phyloP scores from a whole-genome alignment of 23 tunicate species.

The Styela clava region DNA sequence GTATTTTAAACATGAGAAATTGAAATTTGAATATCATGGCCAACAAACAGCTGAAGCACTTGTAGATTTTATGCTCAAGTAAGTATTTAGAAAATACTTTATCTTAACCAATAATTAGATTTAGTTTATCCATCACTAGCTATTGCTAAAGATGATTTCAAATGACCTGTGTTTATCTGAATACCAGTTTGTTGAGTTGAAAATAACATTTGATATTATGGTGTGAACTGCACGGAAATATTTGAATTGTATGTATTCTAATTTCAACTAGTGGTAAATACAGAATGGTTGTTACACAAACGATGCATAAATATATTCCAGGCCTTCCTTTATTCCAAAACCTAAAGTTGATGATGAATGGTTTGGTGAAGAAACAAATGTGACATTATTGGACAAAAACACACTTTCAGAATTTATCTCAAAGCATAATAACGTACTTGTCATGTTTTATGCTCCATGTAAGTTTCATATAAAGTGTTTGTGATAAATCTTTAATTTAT shows the following conservation, averaged over 20 bases:
- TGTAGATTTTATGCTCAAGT: slow-evolving; percentile 24
- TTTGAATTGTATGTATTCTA: too few relatives aligned
- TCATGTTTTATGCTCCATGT: slow-evolving; percentile 82
- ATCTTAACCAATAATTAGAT: neutral
- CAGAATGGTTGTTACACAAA: too few relatives aligned
- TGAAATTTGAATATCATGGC: slow-evolving; percentile 65
- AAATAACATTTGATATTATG: too few relatives aligned
- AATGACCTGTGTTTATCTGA: too few relatives aligned
- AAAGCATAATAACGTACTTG: slow-evolving; percentile 46
- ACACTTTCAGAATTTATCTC: slow-evolving; percentile 39
- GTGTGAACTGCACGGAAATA: too few relatives aligned
- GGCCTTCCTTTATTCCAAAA: slow-evolving; percentile 47
- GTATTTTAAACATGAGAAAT: slow-evolving; percentile 55
- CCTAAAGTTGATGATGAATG: slow-evolving; percentile 27
- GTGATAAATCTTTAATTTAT: neutral
- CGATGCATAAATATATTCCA: too few relatives aligned
- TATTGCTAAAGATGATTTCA: too few relatives aligned
- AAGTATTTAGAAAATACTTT: neutral
- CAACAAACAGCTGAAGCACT: slow-evolving; percentile 30
- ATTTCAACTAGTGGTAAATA: too few relatives aligned
- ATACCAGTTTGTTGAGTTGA: too few relatives aligned
- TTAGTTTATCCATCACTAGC: too few relatives aligned
- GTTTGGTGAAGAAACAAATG: slow-evolving; percentile 30
- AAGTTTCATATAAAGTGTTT: slow-evolving; percentile 33
- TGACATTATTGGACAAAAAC: slow-evolving; percentile 34